phyloP scores from a whole-genome alignment of 2,797 vertebrate genomes.

The Amblyopsis hoosieri region DNA sequence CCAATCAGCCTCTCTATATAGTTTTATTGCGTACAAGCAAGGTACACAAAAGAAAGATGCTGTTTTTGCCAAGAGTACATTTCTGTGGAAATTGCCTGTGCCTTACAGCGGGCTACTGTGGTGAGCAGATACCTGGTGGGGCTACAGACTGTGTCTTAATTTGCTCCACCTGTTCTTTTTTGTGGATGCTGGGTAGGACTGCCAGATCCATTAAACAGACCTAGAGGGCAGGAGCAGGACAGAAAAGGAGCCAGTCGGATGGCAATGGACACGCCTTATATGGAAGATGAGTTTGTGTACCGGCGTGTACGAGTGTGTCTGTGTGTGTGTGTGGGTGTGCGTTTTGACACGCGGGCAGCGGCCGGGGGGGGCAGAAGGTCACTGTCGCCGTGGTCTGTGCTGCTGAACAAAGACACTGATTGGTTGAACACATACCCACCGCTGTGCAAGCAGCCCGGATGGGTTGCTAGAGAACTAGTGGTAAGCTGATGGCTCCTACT shows the following conservation, averaged over 20 bases:
- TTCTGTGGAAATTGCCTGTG: slow-evolving; percentile 73
- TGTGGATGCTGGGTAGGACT: slow-evolving; percentile 77
- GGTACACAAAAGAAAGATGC: slow-evolving; percentile 55
- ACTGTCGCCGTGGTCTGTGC: slow-evolving; percentile 1
- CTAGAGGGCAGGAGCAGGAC: slow-evolving; percentile 82
- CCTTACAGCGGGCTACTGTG: slow-evolving; percentile 71
- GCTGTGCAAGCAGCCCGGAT: slow-evolving; percentile 19
- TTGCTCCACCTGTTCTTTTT: slow-evolving; percentile 78
- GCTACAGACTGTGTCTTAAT: slow-evolving; percentile 81
- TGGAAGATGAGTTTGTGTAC: slow-evolving; percentile 32
- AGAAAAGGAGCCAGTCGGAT: slow-evolving; percentile 67
- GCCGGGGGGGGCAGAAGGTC: not conserved
- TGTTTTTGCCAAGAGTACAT: slow-evolving; percentile 71
- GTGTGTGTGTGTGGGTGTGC: not conserved
- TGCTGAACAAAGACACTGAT: slow-evolving; percentile 14
- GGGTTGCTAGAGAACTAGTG: slow-evolving; percentile 22
- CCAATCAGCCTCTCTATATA: slow-evolving; percentile 43
- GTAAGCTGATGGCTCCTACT: slow-evolving; percentile 16
- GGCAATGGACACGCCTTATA: slow-evolving; percentile 69
- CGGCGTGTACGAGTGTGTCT: slow-evolving; percentile 5
- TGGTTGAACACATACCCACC: not conserved
- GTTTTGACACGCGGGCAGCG: not conserved
- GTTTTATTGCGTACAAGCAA: slow-evolving; percentile 65
- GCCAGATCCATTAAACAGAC: slow-evolving; percentile 87
- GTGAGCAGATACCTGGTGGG: slow-evolving; percentile 67